These are phyloP conservation scores for Euzetes globulus DNA, from an alignment of 2,888 invertebrate species.

Conservation along the genomic window DNA sequence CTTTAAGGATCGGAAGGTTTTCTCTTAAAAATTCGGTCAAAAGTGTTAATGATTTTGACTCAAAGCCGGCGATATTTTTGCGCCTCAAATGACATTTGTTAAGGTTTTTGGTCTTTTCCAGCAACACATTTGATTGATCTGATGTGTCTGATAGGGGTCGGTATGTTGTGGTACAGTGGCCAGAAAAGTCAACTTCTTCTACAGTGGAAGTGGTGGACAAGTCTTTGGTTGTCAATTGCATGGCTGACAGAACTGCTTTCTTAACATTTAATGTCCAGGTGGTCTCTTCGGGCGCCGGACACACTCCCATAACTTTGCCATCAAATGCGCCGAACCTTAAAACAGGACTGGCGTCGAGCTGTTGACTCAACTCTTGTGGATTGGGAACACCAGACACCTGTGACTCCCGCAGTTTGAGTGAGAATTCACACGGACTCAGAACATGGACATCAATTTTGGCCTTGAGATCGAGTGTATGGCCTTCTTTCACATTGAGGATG, in stretches of 20 bases:
- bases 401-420: slow-evolving; percentile 43
- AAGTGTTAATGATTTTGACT: slow-evolving; percentile 6
- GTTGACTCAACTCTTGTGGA: slow-evolving; percentile 45
- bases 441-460: slow-evolving; percentile 49
- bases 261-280: slow-evolving; percentile 79
- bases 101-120: slow-evolving; percentile 30
- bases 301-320: slow-evolving; percentile 69
- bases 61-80: slow-evolving; percentile 8
- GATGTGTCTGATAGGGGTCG: neutral
- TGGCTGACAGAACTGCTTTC: slow-evolving; percentile 73
- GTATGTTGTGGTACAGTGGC: slow-evolving; percentile 27
- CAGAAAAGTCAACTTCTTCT: slow-evolving; percentile 30
- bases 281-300: slow-evolving; percentile 64
- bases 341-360: slow-evolving; percentile 63
- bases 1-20: slow-evolving; percentile 13
- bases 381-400: slow-evolving; percentile 24
- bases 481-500: slow-evolving; percentile 41
- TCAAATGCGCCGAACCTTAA: slow-evolving; percentile 64
- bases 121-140: neutral
- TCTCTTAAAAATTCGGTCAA: slow-evolving; percentile 29
- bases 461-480: slow-evolving; percentile 56
- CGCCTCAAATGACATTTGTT: slow-evolving; percentile 31
- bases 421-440: slow-evolving; percentile 49
- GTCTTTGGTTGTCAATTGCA: slow-evolving; percentile 59
- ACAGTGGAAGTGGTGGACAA: neutral